phyloP scores from a whole-genome alignment of 1,140 invertebrate species.

The Drosophila subobscura region DNA sequence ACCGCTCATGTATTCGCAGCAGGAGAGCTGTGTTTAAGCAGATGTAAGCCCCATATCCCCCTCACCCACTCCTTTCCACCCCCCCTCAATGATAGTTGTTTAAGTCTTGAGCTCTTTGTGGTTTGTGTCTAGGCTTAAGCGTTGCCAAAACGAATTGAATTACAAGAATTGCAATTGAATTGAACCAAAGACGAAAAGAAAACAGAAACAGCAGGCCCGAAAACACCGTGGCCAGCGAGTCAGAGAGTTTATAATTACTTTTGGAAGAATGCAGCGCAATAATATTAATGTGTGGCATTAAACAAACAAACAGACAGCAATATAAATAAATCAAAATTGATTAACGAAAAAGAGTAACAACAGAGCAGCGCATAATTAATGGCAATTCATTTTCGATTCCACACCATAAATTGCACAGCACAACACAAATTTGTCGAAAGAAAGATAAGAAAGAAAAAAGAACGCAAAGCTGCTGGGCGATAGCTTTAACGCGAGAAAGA shows the following conservation, averaged over 20 bases:
- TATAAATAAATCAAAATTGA: conserved; percentile 24
- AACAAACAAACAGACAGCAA: background rate
- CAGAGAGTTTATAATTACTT: background rate
- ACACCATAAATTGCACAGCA: background rate
- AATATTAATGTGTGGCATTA: background rate
- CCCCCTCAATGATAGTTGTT: conserved; percentile 25
- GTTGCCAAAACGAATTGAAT: conserved; percentile 76
- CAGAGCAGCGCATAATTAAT: background rate
- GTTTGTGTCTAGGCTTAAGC: conserved; percentile 76
- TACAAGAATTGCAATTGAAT: conserved; percentile 23
- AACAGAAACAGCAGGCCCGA: too few relatives aligned
- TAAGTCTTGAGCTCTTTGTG: conserved; percentile 68
- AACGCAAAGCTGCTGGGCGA: too few relatives aligned
- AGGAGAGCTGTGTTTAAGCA: conserved; percentile 93
- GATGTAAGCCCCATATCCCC: background rate
- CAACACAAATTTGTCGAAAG: background rate
- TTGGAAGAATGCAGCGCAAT: background rate
- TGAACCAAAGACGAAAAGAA: background rate
- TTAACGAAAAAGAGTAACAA: background rate
- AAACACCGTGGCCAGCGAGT: too few relatives aligned
- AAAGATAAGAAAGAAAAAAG: background rate
- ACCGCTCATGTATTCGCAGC: conserved; percentile 90
- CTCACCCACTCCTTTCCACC: background rate
- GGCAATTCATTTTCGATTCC: background rate
- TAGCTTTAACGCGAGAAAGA: too few relatives aligned